A percentile compares a stretch with the other conserved stretches of the same genome.
Evolutionary conservation across 92 coral and sea anemone species (phyloP).

Genomic region (Palythoa caribaeorum): DNA sequence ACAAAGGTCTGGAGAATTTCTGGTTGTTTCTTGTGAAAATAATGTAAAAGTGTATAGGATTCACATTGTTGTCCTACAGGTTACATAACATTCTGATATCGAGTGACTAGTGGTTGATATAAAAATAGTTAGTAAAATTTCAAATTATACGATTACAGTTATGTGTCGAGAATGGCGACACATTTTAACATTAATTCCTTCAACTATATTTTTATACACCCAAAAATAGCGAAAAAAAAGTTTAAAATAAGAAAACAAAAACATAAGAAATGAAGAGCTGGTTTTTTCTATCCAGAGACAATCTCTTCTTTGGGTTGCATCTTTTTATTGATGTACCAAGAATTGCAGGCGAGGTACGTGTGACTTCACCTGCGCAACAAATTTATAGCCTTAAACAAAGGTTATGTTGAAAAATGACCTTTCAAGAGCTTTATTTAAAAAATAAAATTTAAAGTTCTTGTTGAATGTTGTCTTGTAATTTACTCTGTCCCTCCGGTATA

Average conservation of each 20-base stretch:
- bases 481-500: background rate
- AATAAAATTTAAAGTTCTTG: conserved; percentile 50
- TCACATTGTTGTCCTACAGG: conserved; percentile 29
- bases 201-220: conserved; percentile 50
- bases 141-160: conserved; percentile 24
- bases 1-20: conserved; percentile 25
- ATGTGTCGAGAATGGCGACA: conserved; percentile 4
- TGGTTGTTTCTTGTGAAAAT: conserved; percentile 42
- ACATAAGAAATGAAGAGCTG: conserved; percentile 35
- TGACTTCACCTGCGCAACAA: conserved; percentile 11
- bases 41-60: conserved; percentile 32
- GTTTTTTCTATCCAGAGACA: conserved; percentile 42
- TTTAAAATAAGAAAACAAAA: conserved; percentile 35
- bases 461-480: conserved; percentile 34
- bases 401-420: conserved; percentile 8
- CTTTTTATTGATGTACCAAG: conserved; percentile 11
- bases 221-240: conserved; percentile 30
- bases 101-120: conserved; percentile 14
- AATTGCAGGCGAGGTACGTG: conserved; percentile 32
- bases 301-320: conserved; percentile 27
- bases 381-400: conserved; percentile 9
- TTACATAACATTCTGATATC: background rate
- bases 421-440: conserved; percentile 33
- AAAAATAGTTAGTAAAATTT: conserved; percentile 39
- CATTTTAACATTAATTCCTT: conserved; percentile 34